These are phyloP conservation scores for Uropsilus gracilis DNA, from an alignment of 2,113 vertebrate genomes.

Conservation along the genomic window DNA sequence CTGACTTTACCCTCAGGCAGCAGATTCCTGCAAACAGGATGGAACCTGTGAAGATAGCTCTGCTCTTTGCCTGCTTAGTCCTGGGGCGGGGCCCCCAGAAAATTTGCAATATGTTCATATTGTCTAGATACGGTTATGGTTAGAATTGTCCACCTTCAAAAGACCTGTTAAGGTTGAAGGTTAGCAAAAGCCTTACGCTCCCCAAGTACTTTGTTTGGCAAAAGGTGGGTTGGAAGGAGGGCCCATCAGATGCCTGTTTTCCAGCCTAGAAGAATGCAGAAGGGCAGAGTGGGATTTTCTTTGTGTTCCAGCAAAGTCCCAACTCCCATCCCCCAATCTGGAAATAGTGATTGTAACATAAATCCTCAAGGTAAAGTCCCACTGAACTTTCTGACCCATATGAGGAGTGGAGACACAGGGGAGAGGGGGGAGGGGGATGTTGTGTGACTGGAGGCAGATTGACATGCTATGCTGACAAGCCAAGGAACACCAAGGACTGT, in stretches of 20 bases:
- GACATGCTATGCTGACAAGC: not conserved
- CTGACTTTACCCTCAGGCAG: too few species aligned
- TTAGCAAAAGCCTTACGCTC: too few species aligned
- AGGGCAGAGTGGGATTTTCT: too few species aligned
- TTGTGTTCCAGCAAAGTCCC: not conserved
- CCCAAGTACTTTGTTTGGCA: too few species aligned
- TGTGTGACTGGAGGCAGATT: not conserved
- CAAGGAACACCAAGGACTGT: not conserved
- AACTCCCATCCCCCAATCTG: not conserved
- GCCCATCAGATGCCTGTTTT: too few species aligned
- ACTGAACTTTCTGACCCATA: not conserved
- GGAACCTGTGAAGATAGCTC: too few species aligned
- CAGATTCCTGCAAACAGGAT: too few species aligned
- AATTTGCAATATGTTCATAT: not conserved
- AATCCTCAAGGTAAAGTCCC: not conserved
- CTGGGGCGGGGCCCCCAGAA: too few species aligned
- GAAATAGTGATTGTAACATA: not conserved
- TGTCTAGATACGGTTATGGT: not conserved
- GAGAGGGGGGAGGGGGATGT: not conserved
- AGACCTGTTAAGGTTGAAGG: not conserved
- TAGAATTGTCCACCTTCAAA: not conserved
- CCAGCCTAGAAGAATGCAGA: too few species aligned
- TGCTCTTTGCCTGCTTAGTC: too few species aligned
- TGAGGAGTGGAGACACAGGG: not conserved
- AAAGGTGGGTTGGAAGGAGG: too few species aligned